Evolutionary conservation across 2,888 invertebrate species (phyloP).

Genomic region (Drosophila lutescens): DNA sequence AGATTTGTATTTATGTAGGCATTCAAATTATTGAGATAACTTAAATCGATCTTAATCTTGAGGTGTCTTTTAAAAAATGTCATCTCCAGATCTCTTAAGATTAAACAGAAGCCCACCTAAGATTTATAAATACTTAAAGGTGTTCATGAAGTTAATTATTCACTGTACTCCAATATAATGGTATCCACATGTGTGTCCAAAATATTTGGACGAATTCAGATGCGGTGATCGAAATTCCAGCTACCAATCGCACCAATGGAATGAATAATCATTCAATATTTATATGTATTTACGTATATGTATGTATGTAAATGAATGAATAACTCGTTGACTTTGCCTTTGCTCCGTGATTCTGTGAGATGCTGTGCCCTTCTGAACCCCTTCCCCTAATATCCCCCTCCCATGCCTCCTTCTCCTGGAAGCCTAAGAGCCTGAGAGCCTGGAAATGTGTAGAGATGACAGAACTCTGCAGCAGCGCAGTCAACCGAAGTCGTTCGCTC

Average conservation of each 20-base stretch:
- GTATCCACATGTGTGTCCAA: not conserved
- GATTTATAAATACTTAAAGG: too few relatives aligned
- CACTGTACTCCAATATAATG: conserved; percentile 4
- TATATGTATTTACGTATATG: too few relatives aligned
- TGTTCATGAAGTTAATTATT: too few relatives aligned
- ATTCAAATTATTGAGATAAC: too few relatives aligned
- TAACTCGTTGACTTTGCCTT: not conserved
- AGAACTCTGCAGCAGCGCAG: conserved; percentile 26
- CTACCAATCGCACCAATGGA: conserved; percentile 4
- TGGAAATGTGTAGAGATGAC: conserved; percentile 6
- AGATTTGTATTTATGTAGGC: too few relatives aligned
- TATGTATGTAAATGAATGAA: conserved; percentile 7
- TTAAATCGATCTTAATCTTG: too few relatives aligned
- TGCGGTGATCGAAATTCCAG: conserved; percentile 21
- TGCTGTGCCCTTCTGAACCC: not conserved
- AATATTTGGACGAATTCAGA: not conserved
- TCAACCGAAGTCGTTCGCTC: conserved; percentile 17
- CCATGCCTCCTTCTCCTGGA: not conserved
- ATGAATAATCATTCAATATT: conserved; percentile 22
- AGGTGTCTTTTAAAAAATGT: too few relatives aligned
- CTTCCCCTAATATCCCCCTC: not conserved
- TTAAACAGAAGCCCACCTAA: too few relatives aligned
- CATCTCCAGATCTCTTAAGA: too few relatives aligned
- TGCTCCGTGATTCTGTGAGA: not conserved
- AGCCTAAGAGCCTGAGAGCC: not conserved